Base-by-base conservation (phyloP, 2,888 invertebrate genomes). In the Philereme transversata region DNA sequence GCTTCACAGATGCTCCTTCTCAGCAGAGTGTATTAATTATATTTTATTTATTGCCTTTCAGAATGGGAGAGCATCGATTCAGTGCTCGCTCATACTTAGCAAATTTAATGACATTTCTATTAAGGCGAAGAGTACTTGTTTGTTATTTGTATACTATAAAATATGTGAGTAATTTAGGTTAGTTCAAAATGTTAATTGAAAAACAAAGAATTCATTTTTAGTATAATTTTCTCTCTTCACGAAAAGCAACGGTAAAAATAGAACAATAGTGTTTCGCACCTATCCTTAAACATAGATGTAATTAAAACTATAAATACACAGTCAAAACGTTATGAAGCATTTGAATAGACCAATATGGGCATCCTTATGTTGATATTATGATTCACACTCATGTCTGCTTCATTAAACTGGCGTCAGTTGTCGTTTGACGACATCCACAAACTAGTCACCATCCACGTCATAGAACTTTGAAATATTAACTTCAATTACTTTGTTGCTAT, bases 401-500 rank as follows among this genome's bases (percentile, higher is more conserved):
- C 68, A 64, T 56, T 52, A 51, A 44, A 22, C 61, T 41, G 52
- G 52, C 57, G 54, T 36, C 62, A 57, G 41, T 11, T 41, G 38
- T 57, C 54, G 41, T 50, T 76, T 75, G 79, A 76, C 69, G 75
- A 69, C 76, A 75, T 73, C 56, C 22, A 57, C 52, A 73, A 71
- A 69, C 71, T 22, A 22, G 22, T 22, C 22, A 1, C 22, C 22
- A 22, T 22, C 22, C 22, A 22, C 22, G 22, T 22, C 22, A 22
- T 22, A 22, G 76, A 69, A 72, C 74, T 78, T 33, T 71, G 22
- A 10, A 10, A 41, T n/a, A 22, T 40, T 10, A 71, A 72, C 79
- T 75, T 78, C 79, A 83, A 84, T 86, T 84, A 84, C 75, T 76
- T 76, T 72, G 80, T 83, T 81, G 72, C 75, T 22, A 78, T 52